These are phyloP conservation scores for Whitmania pigra DNA, from an alignment of 1,140 invertebrate species.

Conservation along the genomic window DNA sequence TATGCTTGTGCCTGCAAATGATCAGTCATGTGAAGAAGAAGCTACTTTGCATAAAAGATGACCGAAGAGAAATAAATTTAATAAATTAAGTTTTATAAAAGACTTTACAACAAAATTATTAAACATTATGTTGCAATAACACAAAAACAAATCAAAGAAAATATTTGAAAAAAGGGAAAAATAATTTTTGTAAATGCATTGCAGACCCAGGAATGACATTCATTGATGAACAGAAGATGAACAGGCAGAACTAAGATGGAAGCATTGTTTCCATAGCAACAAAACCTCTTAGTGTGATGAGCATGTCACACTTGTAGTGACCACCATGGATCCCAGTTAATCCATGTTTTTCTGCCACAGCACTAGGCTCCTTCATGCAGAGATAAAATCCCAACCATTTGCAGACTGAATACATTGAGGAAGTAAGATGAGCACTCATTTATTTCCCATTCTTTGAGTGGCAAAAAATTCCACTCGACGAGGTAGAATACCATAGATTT, in stretches of 20 bases:
- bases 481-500: no score
- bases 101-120: not conserved
- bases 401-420: constrained; percentile 28
- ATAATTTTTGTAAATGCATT: no score
- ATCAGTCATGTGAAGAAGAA: no score
- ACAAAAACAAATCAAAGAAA: constrained; percentile 2
- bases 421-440: no score
- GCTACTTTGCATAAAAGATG: no score
- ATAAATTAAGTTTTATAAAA: not conserved
- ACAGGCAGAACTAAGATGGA: not conserved
- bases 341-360: constrained; percentile 28
- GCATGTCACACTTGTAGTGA: constrained; percentile 32
- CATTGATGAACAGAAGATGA: no score
- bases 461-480: no score
- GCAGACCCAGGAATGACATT: no score
- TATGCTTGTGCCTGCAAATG: no score
- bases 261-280: no score
- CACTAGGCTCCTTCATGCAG: constrained; percentile 31
- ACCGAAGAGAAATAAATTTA: not conserved
- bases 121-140: constrained; percentile 8
- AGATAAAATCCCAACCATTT: constrained; percentile 35
- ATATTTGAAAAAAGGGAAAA: no score
- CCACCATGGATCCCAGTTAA: constrained; percentile 25
- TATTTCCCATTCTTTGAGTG: no score
- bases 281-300: constrained; percentile 35